Conservation (phyloP, 2,888 invertebrate genomes). For the Pasiphila rectangulata region DNA sequence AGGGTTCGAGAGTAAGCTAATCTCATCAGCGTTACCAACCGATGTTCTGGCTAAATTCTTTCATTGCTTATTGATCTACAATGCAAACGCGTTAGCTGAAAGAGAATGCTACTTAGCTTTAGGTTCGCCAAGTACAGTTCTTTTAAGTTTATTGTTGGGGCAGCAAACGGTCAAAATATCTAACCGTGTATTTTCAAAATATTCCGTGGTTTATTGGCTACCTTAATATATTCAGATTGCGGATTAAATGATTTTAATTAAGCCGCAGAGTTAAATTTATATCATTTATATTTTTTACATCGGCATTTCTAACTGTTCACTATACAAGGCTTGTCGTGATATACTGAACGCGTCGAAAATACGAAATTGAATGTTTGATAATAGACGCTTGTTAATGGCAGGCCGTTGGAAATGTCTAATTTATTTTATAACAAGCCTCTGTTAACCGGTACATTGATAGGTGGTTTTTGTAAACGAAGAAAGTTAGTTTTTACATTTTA, state of each 20-base stretch:
- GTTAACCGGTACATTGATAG: constrained; percentile 19
- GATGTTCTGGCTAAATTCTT: too few species aligned
- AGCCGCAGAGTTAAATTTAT: constrained; percentile 56
- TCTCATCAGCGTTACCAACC: too few species aligned
- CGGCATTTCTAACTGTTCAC: constrained; percentile 47
- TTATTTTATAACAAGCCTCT: constrained; percentile 25
- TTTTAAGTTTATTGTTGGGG: not conserved
- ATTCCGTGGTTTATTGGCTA: constrained; percentile 62
- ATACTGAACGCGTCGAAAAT: constrained; percentile 21
- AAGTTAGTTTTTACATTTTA: constrained; percentile 25
- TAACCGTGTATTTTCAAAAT: constrained; percentile 44
- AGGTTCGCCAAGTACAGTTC: too few species aligned
- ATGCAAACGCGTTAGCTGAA: too few species aligned
- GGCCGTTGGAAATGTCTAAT: constrained; percentile 23
- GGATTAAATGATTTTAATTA: constrained; percentile 74
- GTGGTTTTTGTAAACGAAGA: constrained; percentile 23
- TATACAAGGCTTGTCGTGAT: constrained; percentile 37
- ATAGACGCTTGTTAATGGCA: constrained; percentile 14
- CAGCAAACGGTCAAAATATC: constrained; percentile 20
- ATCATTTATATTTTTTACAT: constrained; percentile 45
- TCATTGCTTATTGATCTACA: too few species aligned
- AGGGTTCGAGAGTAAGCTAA: too few species aligned
- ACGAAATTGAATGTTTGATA: constrained; percentile 20
- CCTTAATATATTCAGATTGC: constrained; percentile 71
- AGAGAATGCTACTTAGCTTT: too few species aligned